Evolutionary conservation across 2,113 vertebrate species (phyloP), one percentile per base, ranked within the genome.

Genomic region (Bujurquina vittata): DNA sequence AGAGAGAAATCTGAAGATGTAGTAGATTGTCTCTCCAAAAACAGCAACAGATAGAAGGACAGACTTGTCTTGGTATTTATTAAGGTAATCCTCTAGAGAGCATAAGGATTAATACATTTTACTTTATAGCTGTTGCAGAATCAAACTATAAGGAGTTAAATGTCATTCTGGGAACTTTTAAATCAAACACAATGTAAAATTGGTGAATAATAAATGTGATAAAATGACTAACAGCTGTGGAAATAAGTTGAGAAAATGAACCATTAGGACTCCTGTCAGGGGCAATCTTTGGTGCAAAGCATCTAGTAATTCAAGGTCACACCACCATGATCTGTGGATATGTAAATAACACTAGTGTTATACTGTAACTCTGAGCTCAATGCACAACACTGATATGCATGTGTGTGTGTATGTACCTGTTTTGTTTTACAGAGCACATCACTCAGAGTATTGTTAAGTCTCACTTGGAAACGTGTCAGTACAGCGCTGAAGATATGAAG

Each of bases 401-500:
- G 5, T 81, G 1, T 79, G 7, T 62, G 5, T 77, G 31, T 65
- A 18, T 75, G 55, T 0, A 33, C 10, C 23, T 54, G 26, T 75
- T 82, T 79, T 65, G 62, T 87, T 69, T 43, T 20, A 14, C 95
- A 97, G 97, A 97, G 75, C 95, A 90, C 20, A 94, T 97, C 35
- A 93, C 96, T 18, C 96, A 97, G 94, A 97, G 96, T 29, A 94
- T 97, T 74, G 92, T 97, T 57, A 97, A 96, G 86, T 98, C 97
- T 0, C 97, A 98, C 89, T 81, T 96, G 79, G 97, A 98, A 92
- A 98, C 97, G 3, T 97, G 96, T 91, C 97, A 98, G 93, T 97
- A 97, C 95, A 97, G 96, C 0, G 87, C 93, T 0, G 97, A 98
- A 77, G 97, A 98, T 89, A 96, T 98, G 87, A 97, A 97, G 94